Evolutionary conservation across 2,113 vertebrate species (phyloP).

Genomic region (Tiliqua scincoides): DNA sequence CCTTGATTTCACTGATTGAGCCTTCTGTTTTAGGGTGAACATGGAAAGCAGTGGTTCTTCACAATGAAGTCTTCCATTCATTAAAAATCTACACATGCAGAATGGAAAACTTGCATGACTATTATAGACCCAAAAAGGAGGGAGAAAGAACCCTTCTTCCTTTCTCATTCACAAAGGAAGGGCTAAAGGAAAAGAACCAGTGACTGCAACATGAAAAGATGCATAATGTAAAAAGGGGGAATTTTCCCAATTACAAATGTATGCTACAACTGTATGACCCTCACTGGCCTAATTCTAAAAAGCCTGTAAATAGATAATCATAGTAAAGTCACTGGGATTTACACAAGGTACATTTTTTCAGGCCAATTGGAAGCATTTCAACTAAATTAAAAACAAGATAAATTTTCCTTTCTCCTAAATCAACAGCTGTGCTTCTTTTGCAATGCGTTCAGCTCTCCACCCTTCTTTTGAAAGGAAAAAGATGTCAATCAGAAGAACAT

Average conservation of each 20-base stretch:
- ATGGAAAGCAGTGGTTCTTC: constrained; percentile 1
- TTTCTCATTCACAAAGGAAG: constrained; percentile 36
- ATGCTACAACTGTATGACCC: constrained; percentile 52
- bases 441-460: constrained; percentile 24
- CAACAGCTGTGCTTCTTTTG: constrained; percentile 20
- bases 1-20: constrained; percentile 20
- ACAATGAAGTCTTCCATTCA: constrained; percentile 28
- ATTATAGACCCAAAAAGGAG: fast-evolving
- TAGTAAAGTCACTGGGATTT: neutral
- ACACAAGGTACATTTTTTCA: neutral
- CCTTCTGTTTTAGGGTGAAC: constrained; percentile 26
- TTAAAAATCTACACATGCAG: constrained; percentile 9
- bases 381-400: constrained; percentile 37
- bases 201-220: constrained; percentile 42
- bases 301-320: neutral
- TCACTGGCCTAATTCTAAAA: neutral
- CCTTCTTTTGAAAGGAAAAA: constrained; percentile 42
- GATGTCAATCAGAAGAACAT: constrained; percentile 52
- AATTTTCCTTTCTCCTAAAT: constrained; percentile 33
- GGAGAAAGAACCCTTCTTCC: neutral
- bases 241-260: constrained; percentile 52
- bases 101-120: constrained; percentile 31
- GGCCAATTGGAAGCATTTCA: constrained; percentile 30
- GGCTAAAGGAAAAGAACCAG: constrained; percentile 43
- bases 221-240: constrained; percentile 45